A percentile compares a stretch with the other conserved stretches of the same genome.
phyloP scores from a whole-genome alignment of 37 sponge, comb jelly and placozoan species.

The Spongilla lacustris region DNA sequence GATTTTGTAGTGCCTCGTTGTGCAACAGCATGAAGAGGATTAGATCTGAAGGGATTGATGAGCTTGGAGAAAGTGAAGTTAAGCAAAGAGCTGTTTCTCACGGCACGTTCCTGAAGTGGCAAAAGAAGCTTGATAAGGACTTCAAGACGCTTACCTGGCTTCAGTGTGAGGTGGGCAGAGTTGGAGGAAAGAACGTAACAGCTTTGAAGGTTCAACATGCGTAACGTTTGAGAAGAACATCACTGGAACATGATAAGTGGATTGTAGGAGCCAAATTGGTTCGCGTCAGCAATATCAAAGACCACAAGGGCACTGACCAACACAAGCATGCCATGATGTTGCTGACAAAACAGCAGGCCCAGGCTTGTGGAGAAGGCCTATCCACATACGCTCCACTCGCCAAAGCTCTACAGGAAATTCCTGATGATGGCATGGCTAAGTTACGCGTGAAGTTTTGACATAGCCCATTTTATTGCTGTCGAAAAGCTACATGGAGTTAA shows the following conservation, averaged over 20 bases:
- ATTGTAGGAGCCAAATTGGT: conserved; percentile 5
- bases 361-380: not conserved
- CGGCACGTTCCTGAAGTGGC: conserved; percentile 1
- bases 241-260: not conserved
- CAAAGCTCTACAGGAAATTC: conserved; percentile 11
- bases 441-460: conserved; percentile 20
- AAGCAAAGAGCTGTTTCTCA: not conserved
- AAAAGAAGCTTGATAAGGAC: not conserved
- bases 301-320: conserved; percentile 8
- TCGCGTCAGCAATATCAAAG: not conserved
- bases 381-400: conserved; percentile 28
- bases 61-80: not conserved
- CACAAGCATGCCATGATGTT: conserved; percentile 32
- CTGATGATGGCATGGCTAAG: conserved; percentile 30
- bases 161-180: not conserved
- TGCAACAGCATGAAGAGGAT: too few relatives aligned
- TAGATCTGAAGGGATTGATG: too few relatives aligned
- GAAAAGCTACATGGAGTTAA: conserved; percentile 39
- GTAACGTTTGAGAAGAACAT: too few relatives aligned
- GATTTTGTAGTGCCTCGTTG: too few relatives aligned
- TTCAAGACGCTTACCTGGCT: conserved; percentile 4
- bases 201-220: not conserved
- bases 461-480: conserved; percentile 41
- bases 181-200: not conserved
- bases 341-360: conserved; percentile 17